Conservation (phyloP, 2,888 invertebrate species). For the Syritta pipiens region DNA sequence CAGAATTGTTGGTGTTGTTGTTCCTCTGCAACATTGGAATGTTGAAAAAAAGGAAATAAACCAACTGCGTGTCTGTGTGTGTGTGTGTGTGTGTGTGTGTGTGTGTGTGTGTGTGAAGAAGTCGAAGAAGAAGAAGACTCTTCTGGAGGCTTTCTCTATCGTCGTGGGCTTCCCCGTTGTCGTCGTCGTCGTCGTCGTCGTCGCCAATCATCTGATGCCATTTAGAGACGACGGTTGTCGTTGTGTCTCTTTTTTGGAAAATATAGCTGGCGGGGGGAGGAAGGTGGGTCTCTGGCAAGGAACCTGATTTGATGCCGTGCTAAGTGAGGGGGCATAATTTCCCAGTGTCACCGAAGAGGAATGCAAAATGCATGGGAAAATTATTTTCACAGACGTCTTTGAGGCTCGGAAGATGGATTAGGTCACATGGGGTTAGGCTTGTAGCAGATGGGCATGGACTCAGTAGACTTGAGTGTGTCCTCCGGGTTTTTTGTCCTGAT, state of each 20-base stretch:
- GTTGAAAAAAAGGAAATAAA: constrained; percentile 35
- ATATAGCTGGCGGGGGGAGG: constrained; percentile 1
- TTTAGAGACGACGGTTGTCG: constrained; percentile 18
- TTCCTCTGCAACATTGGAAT: constrained; percentile 48
- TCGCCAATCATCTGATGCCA: constrained; percentile 43
- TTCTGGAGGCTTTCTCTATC: constrained; percentile 32
- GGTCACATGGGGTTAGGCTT: constrained; percentile 38
- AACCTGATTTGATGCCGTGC: constrained; percentile 8
- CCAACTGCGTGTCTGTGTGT: constrained; percentile 2
- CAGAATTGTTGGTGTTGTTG: constrained; percentile 45
- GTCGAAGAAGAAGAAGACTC: constrained; percentile 25
- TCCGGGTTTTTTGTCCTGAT: too few relatives aligned
- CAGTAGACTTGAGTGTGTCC: too few relatives aligned
- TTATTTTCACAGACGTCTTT: constrained; percentile 24
- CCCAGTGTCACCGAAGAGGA: constrained; percentile 30
- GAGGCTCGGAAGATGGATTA: constrained; percentile 24
- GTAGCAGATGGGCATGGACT: constrained; percentile 2
- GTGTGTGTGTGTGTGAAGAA: constrained; percentile 5
- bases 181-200: constrained; percentile 15
- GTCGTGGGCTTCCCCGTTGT: constrained; percentile 25
- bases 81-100: not conserved
- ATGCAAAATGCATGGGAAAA: constrained; percentile 49
- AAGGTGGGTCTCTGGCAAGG: too few relatives aligned
- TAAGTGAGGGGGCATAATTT: constrained; percentile 31
- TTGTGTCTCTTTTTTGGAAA: constrained; percentile 6